Evolutionary conservation across 2,888 invertebrate genomes (phyloP), one percentile per base, ranked within the genome.

Genomic region (Heteromyza rotundicornis): DNA sequence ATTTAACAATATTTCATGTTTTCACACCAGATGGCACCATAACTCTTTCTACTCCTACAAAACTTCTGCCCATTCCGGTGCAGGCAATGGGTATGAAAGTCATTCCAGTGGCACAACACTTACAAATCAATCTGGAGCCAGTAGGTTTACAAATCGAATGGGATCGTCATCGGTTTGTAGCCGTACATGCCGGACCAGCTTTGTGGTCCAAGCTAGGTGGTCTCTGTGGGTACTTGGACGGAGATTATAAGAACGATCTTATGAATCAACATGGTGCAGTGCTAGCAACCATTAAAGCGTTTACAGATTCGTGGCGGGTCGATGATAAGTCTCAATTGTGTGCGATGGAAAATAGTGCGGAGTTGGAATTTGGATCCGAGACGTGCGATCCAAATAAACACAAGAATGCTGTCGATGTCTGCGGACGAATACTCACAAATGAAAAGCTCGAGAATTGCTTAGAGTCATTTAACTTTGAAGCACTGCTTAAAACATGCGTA

Each of bases 201-300:
- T 80, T 92, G 35, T 94, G 92, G 91, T 91, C 92, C 73, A 88
- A 89, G 71, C 91, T 93, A 0, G 88, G 88, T 64, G 96, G 95
- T 59, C 84, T 96, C 0, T 96, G 96, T 76, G 95, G 96, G 0
- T 86, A 85, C 0, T 82, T 92, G 69, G 91, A 95, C 79, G 91
- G 91, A 0, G 86, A 89, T 71, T 81, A 84, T 3, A 82, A 82
- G 7, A 91, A 93, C 74, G 95, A 95, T 78, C 85, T 92, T 66
- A 79, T 83, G 32, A 88, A 87, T 0, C 86, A 86, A 70, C 89
- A 89, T 32, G 89, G 89, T 0, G 82, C 79, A 1, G 71, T 83
- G 2, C 85, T 85, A 49, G 76, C 78, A 62, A 81, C 82, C 0
- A 70, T 78, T 0, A 79, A 82, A 57, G 76, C 84, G 2, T 84